Evolutionary conservation across 30 jellyfish, hydroid and myxozoan species (phyloP).

Genomic region (Cassiopea xamachana): DNA sequence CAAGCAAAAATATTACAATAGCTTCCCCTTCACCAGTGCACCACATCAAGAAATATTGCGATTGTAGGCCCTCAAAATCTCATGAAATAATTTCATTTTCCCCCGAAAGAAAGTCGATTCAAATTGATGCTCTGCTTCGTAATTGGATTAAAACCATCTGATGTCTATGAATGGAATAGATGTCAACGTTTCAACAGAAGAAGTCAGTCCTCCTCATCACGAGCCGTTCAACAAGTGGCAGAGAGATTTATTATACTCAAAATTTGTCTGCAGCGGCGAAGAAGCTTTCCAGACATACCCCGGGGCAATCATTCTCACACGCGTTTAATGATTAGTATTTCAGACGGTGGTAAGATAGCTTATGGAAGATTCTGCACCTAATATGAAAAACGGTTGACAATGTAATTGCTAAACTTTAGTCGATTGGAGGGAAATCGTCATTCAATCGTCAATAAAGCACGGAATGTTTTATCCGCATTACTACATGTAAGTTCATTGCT

Average conservation of each 20-base stretch:
- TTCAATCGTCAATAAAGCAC: neutral
- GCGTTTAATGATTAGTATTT: neutral
- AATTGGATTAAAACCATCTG: conserved; percentile 4
- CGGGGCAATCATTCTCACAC: neutral
- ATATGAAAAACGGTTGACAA: neutral
- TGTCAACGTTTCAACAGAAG: neutral
- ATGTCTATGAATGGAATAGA: neutral
- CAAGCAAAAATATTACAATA: neutral
- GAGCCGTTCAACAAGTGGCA: neutral
- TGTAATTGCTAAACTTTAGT: neutral
- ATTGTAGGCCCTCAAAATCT: no score
- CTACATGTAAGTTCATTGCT: neutral
- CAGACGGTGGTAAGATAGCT: conserved; percentile 1
- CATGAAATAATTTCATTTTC: neutral
- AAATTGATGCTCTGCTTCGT: neutral
- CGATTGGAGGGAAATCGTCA: neutral
- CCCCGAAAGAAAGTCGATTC: neutral
- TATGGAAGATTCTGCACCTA: neutral
- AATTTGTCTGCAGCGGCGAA: neutral
- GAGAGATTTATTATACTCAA: neutral
- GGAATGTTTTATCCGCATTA: conserved; percentile 6
- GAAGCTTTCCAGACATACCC: neutral
- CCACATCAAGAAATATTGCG: no score
- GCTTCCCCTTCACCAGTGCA: neutral
- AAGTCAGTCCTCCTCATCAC: neutral